Conservation (phyloP, 2,888 invertebrate species). For the Eupithecia abbreviata region DNA sequence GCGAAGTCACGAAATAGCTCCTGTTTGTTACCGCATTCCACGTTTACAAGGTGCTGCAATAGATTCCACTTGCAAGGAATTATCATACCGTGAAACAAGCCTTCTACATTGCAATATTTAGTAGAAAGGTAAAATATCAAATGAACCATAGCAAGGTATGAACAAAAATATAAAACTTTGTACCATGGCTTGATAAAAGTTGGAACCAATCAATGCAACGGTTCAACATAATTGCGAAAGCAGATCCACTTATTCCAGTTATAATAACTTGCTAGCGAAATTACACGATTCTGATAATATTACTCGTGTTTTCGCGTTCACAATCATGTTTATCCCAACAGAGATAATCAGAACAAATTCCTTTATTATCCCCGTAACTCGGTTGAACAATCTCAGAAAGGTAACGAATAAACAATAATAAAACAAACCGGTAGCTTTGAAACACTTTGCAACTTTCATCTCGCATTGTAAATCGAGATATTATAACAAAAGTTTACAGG, state of each 20-base stretch:
- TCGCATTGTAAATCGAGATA: constrained; percentile 59
- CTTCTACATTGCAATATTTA: constrained; percentile 7
- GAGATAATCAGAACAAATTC: constrained; percentile 42
- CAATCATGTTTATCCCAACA: constrained; percentile 40
- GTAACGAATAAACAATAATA: constrained; percentile 46
- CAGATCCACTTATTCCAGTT: constrained; percentile 5
- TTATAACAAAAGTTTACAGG: constrained; percentile 68
- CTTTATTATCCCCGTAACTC: constrained; percentile 34
- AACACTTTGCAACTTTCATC: constrained; percentile 48
- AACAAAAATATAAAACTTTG: background rate
- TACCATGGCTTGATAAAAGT: background rate
- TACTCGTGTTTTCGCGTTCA: constrained; percentile 29
- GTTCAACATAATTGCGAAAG: background rate
- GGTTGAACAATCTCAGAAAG: constrained; percentile 40
- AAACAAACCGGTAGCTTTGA: constrained; percentile 45
- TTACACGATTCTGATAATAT: constrained; percentile 18
- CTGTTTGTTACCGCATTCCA: constrained; percentile 61
- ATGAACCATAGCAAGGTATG: background rate
- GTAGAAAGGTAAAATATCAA: background rate
- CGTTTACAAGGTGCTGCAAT: constrained; percentile 41
- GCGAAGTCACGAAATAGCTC: constrained; percentile 53
- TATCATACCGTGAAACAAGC: constrained; percentile 26
- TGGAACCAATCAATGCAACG: background rate
- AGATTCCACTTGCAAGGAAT: constrained; percentile 33
- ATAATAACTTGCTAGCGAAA: background rate